These are phyloP conservation scores for Clostera curtula DNA, from an alignment of 2,888 invertebrate species.

Conservation along the genomic window DNA sequence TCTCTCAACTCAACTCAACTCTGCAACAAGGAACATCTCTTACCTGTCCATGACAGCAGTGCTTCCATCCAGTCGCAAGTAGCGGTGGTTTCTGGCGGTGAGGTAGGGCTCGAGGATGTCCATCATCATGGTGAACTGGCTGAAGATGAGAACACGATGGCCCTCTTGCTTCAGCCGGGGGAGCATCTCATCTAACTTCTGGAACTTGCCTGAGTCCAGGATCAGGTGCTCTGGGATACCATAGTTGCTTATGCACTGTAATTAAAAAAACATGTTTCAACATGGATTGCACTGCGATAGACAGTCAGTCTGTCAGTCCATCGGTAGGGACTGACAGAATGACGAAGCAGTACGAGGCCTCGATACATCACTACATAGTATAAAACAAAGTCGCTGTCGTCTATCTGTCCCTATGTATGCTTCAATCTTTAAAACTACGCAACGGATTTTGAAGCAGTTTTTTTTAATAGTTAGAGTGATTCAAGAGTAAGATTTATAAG, in stretches of 20 bases:
- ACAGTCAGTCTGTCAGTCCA: no score
- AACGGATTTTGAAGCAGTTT: no score
- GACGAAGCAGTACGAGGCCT: no score
- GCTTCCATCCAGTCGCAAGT: constrained; percentile 90
- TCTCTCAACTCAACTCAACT: no score
- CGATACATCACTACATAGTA: no score
- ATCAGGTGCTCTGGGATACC: constrained; percentile 81
- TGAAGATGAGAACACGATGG: constrained; percentile 93
- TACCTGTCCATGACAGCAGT: constrained; percentile 89
- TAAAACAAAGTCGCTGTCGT: no score
- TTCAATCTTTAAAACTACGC: no score
- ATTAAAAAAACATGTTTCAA: constrained; percentile 3
- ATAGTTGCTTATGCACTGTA: constrained; percentile 76
- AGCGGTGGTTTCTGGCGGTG: constrained; percentile 81
- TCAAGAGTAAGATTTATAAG: no score
- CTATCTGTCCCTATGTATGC: no score
- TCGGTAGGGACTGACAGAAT: no score
- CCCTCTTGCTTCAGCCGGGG: constrained; percentile 82
- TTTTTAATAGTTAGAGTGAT: no score
- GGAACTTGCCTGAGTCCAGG: constrained; percentile 90
- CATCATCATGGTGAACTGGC: constrained; percentile 97
- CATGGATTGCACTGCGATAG: no score
- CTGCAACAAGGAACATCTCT: constrained; percentile 1
- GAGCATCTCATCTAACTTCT: constrained; percentile 84
- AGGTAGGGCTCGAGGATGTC: constrained; percentile 94